Evolutionary conservation across 2,113 vertebrate genomes (phyloP), one percentile per base, ranked within the genome.

Genomic region (Hyla sarda): DNA sequence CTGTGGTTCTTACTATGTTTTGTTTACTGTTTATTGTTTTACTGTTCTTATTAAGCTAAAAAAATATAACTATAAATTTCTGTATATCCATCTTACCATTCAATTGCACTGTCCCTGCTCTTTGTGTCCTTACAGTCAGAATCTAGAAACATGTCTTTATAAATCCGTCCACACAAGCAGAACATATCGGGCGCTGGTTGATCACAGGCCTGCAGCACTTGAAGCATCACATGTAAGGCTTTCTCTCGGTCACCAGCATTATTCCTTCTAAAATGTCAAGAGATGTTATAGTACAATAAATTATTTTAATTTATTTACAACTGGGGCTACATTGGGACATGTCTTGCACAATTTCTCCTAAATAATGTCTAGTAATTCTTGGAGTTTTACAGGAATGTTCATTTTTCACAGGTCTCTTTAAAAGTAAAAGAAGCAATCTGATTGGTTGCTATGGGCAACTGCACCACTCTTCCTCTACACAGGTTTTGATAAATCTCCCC

Each of bases 91-190:
- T 74, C 82, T 93, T 92, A 99, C 98, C 98, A 99, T 89, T 96
- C 95, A 87, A 98, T 97, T n/a, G 98, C 97, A 1, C 90, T 93
- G 89, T 98, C 96, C 82, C 96, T 91, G 92, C 96, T 98, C 30
- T 83, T 92, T 5, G 88, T 93, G 89, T 99, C 98, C 90, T 96
- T 96, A 89, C 93, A 99, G 88, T 97, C 95, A 0, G 96, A 97
- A 91, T 98, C 97, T 6, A 98, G 94, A 89, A 99, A 99, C 82
- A 97, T 96, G 89, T 99, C 98, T 87, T 99, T 99, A 90, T 99
- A 99, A 90, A 99, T 99, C 25, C 96, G 95, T 37, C 98, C 98
- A 83, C 97, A 99, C 25, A 99, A 93, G 84, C 97, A 99, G 92
- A 98, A 97, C 97, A 99, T 98, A 89, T 98, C 97, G 0, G 98